These are phyloP conservation scores for Petrocephalus zakoni DNA, from an alignment of 2,113 vertebrate genomes.

Conservation along the genomic window DNA sequence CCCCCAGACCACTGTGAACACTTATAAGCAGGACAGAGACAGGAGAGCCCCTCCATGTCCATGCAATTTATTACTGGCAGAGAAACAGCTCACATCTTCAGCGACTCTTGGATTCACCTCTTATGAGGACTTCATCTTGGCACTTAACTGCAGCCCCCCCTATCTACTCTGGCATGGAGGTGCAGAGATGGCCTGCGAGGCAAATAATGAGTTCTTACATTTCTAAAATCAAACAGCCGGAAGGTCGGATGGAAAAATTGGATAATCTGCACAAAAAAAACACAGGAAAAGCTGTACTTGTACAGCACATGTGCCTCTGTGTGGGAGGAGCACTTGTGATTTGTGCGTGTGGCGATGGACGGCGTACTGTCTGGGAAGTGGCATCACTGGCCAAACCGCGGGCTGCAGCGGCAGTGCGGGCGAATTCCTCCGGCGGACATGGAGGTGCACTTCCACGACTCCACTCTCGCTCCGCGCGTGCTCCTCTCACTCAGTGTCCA, in stretches of 20 bases:
- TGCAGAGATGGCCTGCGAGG: background rate
- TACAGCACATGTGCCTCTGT: background rate
- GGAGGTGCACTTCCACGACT: background rate
- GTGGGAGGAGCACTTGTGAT: background rate
- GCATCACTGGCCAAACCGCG: background rate
- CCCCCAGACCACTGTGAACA: too few relatives aligned
- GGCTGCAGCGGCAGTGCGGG: background rate
- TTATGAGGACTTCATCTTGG: constrained; percentile 13
- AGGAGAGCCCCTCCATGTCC: background rate
- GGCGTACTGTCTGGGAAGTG: background rate
- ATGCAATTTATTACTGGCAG: constrained; percentile 17
- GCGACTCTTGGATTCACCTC: constrained; percentile 16
- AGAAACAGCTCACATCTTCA: background rate
- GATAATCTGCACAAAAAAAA: constrained; percentile 16
- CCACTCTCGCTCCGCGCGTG: background rate
- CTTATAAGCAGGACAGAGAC: background rate
- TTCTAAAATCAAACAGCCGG: constrained; percentile 21
- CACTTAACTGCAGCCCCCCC: constrained; percentile 9
- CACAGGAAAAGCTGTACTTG: background rate
- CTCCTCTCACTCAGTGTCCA: background rate
- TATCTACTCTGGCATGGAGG: background rate
- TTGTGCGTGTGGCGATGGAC: background rate
- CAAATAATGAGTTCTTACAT: constrained; percentile 20
- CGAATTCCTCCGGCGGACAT: background rate
- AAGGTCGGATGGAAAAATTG: background rate